A percentile compares a stretch with the other conserved stretches of the same genome.
phyloP scores from a whole-genome alignment of 2,888 invertebrate species.

The Xestobium rufovillosum region DNA sequence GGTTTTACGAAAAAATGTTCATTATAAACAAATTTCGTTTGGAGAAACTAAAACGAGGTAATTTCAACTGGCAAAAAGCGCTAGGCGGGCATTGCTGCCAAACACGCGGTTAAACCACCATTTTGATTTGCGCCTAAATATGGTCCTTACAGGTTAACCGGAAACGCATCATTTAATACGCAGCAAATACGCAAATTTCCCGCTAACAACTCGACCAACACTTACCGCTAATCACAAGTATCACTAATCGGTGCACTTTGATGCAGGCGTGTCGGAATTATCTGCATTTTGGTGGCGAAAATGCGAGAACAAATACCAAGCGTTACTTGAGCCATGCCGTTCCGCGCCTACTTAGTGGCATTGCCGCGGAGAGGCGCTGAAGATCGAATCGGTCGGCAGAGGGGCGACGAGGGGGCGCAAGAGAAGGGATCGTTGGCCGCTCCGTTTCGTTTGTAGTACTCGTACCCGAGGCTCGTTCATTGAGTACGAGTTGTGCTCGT shows the following conservation, averaged over 20 bases:
- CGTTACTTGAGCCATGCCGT: constrained; percentile 34
- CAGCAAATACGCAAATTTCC: constrained; percentile 9
- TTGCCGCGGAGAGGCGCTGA: constrained; percentile 34
- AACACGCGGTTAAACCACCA: constrained; percentile 43
- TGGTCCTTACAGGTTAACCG: constrained; percentile 43
- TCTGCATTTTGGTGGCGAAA: background rate
- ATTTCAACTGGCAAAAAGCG: background rate
- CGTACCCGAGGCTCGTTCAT: constrained; percentile 36
- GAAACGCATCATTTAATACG: constrained; percentile 34
- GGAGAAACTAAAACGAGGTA: background rate
- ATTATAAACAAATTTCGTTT: no score
- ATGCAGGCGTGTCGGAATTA: background rate
- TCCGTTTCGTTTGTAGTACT: constrained; percentile 36
- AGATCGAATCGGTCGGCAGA: constrained; percentile 22
- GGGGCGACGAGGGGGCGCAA: constrained; percentile 13
- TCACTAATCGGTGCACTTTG: background rate
- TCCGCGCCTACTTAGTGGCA: constrained; percentile 31
- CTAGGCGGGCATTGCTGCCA: constrained; percentile 20
- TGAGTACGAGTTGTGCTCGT: constrained; percentile 26
- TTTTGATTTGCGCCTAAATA: constrained; percentile 40
- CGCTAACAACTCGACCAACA: constrained; percentile 2
- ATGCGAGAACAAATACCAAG: constrained; percentile 19
- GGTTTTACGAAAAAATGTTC: no score
- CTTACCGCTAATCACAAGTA: constrained; percentile 13
- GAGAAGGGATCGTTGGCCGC: constrained; percentile 41